Percentiles rank a stretch among this genome's conserved stretches.
Evolutionary conservation across 1,140 invertebrate species (phyloP).

Genomic region (Yoshiicerus persimilis): DNA sequence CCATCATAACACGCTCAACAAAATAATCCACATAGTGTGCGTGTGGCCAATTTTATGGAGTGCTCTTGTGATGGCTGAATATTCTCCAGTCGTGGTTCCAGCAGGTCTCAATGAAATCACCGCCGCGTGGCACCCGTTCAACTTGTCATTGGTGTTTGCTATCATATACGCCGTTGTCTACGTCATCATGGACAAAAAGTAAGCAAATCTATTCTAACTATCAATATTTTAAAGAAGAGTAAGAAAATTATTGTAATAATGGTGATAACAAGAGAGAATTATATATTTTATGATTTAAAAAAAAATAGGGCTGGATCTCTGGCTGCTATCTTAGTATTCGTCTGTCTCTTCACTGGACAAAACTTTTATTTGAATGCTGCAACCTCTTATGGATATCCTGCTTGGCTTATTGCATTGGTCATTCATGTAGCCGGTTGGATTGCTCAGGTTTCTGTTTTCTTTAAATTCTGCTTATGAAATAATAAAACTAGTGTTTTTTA

Average conservation of each 20-base stretch:
- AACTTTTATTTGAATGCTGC: conserved; percentile 40
- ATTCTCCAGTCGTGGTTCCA: conserved; percentile 27
- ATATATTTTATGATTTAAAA: not conserved
- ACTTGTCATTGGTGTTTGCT: conserved; percentile 40
- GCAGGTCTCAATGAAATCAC: not conserved
- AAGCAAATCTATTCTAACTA: not conserved
- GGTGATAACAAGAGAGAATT: not conserved
- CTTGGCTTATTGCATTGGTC: conserved; percentile 35
- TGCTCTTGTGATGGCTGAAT: conserved; percentile 43
- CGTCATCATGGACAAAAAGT: conserved; percentile 47
- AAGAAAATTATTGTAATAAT: not conserved
- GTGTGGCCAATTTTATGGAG: conserved; percentile 50
- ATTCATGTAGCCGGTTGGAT: conserved; percentile 49
- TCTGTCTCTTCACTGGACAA: conserved; percentile 24
- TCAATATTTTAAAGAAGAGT: not conserved
- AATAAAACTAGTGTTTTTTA: no score
- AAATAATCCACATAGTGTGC: conserved; percentile 49
- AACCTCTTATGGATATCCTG: conserved; percentile 22
- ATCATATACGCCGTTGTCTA: conserved; percentile 40
- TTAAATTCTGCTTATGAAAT: no score
- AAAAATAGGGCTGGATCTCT: conserved; percentile 44
- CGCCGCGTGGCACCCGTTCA: conserved; percentile 41
- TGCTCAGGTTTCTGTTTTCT: no score
- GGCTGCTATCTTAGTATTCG: conserved; percentile 38
- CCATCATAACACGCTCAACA: conserved; percentile 46